Percentiles rank a stretch among this genome's conserved stretches.
Conservation (phyloP, 2,888 invertebrate species). For the Caenorhabditis panamensis region DNA sequence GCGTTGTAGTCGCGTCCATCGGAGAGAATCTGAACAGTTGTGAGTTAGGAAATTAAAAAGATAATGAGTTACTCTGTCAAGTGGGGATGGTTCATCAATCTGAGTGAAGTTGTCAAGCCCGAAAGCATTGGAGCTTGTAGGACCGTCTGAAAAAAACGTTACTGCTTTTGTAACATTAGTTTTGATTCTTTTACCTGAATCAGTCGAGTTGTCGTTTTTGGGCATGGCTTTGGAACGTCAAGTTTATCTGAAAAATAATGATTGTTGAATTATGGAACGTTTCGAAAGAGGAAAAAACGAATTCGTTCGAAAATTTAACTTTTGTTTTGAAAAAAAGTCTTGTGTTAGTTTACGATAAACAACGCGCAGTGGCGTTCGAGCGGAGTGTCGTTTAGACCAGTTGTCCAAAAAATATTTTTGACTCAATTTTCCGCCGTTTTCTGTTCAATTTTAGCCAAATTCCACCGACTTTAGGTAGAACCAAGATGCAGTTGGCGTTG, state of each 20-base stretch:
- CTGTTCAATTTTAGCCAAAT: background rate
- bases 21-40: conserved; percentile 33
- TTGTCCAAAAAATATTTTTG: conserved; percentile 28
- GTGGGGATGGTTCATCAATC: conserved; percentile 34
- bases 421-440: conserved; percentile 7
- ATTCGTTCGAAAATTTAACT: background rate
- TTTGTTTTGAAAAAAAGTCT: background rate
- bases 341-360: conserved; percentile 49
- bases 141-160: conserved; percentile 20
- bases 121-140: conserved; percentile 16
- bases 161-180: background rate
- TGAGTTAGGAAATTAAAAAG: background rate
- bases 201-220: background rate
- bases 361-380: conserved; percentile 25
- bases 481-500: conserved; percentile 76
- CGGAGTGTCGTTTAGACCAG: conserved; percentile 52
- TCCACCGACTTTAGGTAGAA: conserved; percentile 16
- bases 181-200: background rate
- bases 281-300: too few species aligned
- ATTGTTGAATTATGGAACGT: background rate
- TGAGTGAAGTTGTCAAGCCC: conserved; percentile 1
- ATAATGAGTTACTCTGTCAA: conserved; percentile 19
- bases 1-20: conserved; percentile 57
- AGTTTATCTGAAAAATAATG: background rate
- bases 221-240: too few species aligned